phyloP scores from a whole-genome alignment of 2,797 vertebrate species.

The Spinibarbus caldwelli region DNA sequence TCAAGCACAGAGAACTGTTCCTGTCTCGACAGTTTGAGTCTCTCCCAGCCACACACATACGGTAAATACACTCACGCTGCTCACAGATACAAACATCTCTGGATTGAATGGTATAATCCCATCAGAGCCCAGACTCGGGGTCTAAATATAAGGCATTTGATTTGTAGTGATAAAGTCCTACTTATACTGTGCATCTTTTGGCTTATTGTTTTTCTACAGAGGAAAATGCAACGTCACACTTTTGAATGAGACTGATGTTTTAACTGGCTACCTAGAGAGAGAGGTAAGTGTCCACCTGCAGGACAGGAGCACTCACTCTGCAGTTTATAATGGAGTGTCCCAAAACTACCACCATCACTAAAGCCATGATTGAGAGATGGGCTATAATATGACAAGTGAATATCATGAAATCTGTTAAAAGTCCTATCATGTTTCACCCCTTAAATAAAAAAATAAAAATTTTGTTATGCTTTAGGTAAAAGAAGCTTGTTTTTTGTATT shows the following conservation, averaged over 20 bases:
- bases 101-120: background rate
- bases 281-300: conserved; percentile 79
- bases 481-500: background rate
- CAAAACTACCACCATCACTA: background rate
- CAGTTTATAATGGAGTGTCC: background rate
- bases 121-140: background rate
- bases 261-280: conserved; percentile 91
- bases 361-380: background rate
- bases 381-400: background rate
- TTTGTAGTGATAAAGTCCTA: background rate
- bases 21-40: conserved; percentile 94
- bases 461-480: background rate
- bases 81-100: conserved; percentile 2
- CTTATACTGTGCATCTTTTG: background rate
- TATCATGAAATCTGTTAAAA: background rate
- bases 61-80: conserved; percentile 72
- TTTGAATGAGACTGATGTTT: conserved; percentile 92
- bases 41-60: conserved; percentile 92
- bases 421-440: background rate
- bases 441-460: background rate
- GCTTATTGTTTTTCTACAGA: conserved; percentile 67
- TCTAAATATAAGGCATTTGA: background rate
- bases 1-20: conserved; percentile 95
- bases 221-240: conserved; percentile 96
- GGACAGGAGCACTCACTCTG: background rate